Evolutionary conservation across 2,113 vertebrate species (phyloP).

Genomic region (Electrona antarctica): DNA sequence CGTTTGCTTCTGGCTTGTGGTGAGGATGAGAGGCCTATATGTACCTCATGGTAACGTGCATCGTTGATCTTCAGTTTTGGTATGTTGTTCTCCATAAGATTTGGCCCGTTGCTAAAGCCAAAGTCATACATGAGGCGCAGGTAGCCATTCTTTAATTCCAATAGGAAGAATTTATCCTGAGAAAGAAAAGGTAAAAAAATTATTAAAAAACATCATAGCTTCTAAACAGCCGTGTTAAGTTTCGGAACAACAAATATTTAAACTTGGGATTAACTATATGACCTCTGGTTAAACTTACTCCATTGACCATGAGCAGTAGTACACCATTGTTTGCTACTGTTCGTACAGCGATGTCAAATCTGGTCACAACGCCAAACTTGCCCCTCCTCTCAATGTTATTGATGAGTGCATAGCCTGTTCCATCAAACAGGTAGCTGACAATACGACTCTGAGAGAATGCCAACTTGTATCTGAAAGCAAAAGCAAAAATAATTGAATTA

Average conservation of each 20-base stretch:
- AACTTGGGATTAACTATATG: background rate
- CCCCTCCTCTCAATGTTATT: conserved; percentile 88
- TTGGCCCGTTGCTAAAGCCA: conserved; percentile 86
- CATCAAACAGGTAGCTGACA: conserved; percentile 95
- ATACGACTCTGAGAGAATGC: conserved; percentile 94
- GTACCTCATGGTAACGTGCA: conserved; percentile 95
- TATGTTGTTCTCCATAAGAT: conserved; percentile 84
- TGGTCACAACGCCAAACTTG: conserved; percentile 86
- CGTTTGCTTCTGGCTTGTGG: too few species aligned
- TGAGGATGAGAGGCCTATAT: background rate
- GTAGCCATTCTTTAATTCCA: conserved; percentile 90
- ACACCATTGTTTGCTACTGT: conserved; percentile 88
- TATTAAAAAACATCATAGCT: too few species aligned
- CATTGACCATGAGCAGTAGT: conserved; percentile 91
- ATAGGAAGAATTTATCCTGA: conserved; percentile 90
- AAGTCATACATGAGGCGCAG: conserved; percentile 91
- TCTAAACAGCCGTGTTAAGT: too few species aligned
- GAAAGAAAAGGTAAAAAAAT: conserved; percentile 45
- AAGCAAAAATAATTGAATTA: background rate
- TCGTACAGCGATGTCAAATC: conserved; percentile 94
- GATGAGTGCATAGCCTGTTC: conserved; percentile 90
- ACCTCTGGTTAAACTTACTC: conserved; percentile 76
- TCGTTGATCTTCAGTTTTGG: conserved; percentile 92
- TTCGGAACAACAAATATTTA: too few species aligned
- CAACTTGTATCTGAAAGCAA: conserved; percentile 85